Base-by-base conservation (phyloP, 2,797 vertebrate genomes). In the Lagothrix lagotricha region DNA sequence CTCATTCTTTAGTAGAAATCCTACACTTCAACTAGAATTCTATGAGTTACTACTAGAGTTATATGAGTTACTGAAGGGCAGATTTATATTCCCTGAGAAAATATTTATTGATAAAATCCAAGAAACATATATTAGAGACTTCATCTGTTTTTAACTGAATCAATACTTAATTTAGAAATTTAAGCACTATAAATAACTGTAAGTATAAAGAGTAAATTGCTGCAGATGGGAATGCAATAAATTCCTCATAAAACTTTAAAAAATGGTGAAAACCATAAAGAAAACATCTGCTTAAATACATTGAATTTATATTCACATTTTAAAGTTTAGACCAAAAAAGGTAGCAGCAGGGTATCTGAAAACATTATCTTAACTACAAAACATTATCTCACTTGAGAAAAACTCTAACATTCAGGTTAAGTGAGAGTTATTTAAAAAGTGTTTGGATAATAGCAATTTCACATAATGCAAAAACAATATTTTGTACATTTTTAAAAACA, bases 231-330 rank as follows among this genome's bases (percentile, higher is more conserved):
- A 96, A 80, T 79, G 50, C 9, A 19, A 96, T 85, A 94, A 88
- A 92, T 95, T 97, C 80, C 67, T 82, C 14, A 24, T 2, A 44
- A n/a, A 77, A 93, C 72, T 57, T 46, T 79, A 70, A 64, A 80
- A 58, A 20, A 17, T 54, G 82, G 79, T 87, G 67, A 72, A 94
- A 94, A 90, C 22, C 73, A 96, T 88, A 94, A 96, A 88, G 89
- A 95, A 97, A 94, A 85, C 77, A 96, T 91, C 81, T 93, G 85
- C 58, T 95, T 92, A 92, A 90, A 52, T 15, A 82, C 39, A 61
- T 72, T 95, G 90, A 94, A 90, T 94, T 82, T 96, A 88, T 54
- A 96, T n/a, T 96, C 79, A 86, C n/a, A 81, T 97, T 96, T 76
- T 67, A 70, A 95, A 95, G 44, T 41, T 77, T 64, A 82, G 67